Evolutionary conservation across 2,113 vertebrate genomes (phyloP), one percentile per base, ranked within the genome.

Genomic region (Microcebus lehilahytsara): DNA sequence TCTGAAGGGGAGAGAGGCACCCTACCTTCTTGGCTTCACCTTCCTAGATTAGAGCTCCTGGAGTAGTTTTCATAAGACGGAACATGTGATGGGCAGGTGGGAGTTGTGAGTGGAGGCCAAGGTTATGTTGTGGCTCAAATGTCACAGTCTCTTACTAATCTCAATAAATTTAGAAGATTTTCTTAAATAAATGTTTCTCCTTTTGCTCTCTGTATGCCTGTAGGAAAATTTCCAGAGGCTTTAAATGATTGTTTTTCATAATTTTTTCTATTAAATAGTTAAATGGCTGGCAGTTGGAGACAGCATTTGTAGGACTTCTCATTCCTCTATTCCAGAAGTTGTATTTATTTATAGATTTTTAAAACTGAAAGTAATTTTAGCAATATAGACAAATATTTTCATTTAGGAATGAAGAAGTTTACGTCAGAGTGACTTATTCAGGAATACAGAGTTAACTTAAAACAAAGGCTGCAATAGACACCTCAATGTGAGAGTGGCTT

Each of bases 391-490:
- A 60, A 27, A 25, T 4, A 30, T 74, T 79, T 92, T 74, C 11
- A 87, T 79, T 58, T 78, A 58, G 30, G 89, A 91, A 62, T 53
- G 9, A 95, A n/a, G 32, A 32, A 37, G 51, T 60, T 91, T 92
- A 85, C 1, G 2, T 75, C 51, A 49, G 16, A 67, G 7, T 93
- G 22, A 66, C 20, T 92, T 90, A 40, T 30, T 9, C 58, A 77
- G 34, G 51, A 6, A 66, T 34, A 85, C 32, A 81, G 14, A 51
- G 23, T 46, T 93, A 56, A 67, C 3, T 37, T 1, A 58, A 74
- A 60, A 23, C 53, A 85, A 64, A 89, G 20, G 1, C 20, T 67
- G 11, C 9, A 30, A 19, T 22, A 53, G 11, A 19, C 27, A 77
- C 0, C 30, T 81, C 66, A 58, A 6, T 56, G 71, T 86, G 16